phyloP scores from a whole-genome alignment of 2,797 vertebrate species.

The Chelonia mydas region DNA sequence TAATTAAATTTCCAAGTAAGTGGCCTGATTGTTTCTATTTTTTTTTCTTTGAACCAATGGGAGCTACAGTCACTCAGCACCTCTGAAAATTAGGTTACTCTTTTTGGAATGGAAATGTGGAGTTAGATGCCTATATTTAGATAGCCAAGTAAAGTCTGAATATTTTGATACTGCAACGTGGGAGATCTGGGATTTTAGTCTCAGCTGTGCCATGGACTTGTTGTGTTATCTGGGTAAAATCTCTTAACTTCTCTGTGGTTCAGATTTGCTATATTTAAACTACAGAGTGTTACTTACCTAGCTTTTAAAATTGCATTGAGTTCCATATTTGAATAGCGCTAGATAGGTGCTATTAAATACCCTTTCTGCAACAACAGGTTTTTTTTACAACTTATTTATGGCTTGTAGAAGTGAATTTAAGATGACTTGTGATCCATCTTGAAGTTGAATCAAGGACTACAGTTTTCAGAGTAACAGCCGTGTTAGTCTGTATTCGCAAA shows the following conservation, averaged over 20 bases:
- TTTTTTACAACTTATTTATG: background rate
- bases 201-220: background rate
- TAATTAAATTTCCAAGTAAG: background rate
- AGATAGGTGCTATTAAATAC: background rate
- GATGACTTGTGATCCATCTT: background rate
- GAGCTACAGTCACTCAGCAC: background rate
- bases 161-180: background rate
- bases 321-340: background rate
- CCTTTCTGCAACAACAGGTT: background rate
- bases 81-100: background rate
- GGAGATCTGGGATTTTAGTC: background rate
- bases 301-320: background rate
- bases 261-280: background rate
- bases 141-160: background rate
- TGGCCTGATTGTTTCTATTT: background rate
- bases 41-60: background rate
- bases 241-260: background rate
- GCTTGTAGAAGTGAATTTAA: background rate
- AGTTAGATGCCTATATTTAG: background rate
- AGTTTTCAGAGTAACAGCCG: no score
- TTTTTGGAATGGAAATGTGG: background rate
- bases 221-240: background rate
- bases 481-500: no score
- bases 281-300: background rate
- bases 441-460: background rate